Evolutionary conservation across 2,113 vertebrate genomes (phyloP).

Genomic region (Ursus arctos): DNA sequence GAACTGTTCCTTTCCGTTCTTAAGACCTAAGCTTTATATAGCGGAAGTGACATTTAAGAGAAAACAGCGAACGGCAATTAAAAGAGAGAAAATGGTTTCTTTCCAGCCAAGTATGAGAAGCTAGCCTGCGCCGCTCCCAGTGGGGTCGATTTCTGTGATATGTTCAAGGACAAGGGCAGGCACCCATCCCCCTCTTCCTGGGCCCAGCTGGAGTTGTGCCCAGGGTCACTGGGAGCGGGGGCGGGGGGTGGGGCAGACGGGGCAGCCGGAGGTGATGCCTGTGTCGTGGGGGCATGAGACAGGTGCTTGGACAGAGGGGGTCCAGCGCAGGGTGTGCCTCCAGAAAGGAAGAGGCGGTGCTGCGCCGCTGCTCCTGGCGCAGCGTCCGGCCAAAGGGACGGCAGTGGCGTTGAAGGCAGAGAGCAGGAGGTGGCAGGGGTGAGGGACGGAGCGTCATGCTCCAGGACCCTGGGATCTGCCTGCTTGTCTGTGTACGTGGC

Average conservation of each 20-base stretch:
- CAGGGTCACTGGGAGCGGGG: not conserved
- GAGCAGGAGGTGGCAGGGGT: not conserved
- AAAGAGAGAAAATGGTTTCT: not conserved
- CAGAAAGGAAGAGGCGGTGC: not conserved
- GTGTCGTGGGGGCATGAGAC: not conserved
- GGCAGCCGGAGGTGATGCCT: rapidly evolving
- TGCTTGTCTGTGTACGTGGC: no score
- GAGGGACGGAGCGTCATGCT: not conserved
- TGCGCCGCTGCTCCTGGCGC: not conserved
- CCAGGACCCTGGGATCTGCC: not conserved
- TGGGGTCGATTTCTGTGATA: rapidly evolving
- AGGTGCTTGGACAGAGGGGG: not conserved
- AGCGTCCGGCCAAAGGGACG: rapidly evolving
- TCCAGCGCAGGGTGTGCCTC: rapidly evolving
- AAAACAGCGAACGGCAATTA: not conserved
- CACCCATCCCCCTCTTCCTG: not conserved
- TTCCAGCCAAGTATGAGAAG: not conserved
- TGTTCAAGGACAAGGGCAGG: not conserved
- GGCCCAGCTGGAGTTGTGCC: rapidly evolving
- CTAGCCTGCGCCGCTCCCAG: not conserved
- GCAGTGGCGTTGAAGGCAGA: rapidly evolving
- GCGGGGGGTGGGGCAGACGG: not conserved
- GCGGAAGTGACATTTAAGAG: not conserved
- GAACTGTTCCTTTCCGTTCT: not conserved
- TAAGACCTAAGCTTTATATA: not conserved